These are phyloP conservation scores for Plebejus argus DNA, from an alignment of 2,888 invertebrate genomes.

Conservation along the genomic window DNA sequence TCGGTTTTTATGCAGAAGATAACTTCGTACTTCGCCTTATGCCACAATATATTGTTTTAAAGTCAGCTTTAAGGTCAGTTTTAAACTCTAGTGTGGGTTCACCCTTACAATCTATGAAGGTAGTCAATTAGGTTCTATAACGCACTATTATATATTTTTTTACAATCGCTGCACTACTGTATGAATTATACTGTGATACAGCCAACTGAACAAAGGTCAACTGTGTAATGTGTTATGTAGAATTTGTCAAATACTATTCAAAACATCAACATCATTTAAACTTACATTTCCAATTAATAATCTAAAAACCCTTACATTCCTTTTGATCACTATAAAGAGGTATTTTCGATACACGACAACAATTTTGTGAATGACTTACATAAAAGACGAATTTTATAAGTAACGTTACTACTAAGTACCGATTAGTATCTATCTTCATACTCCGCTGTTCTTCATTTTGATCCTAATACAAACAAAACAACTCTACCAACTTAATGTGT, in stretches of 20 bases:
- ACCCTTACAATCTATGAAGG: no score
- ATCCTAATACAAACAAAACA: background rate
- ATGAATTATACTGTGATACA: background rate
- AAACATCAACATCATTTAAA: slow-evolving; percentile 73
- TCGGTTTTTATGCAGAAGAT: background rate
- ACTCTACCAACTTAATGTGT: no score
- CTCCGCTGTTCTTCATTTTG: background rate
- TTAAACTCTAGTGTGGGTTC: no score
- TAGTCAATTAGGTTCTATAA: no score
- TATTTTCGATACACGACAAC: slow-evolving; percentile 69
- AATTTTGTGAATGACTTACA: slow-evolving; percentile 58
- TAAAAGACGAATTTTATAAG: slow-evolving; percentile 52
- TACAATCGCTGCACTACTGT: background rate
- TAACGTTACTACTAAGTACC: slow-evolving; percentile 56
- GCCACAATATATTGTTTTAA: no score
- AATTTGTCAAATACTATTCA: slow-evolving; percentile 69
- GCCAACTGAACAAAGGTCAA: background rate
- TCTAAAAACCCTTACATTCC: slow-evolving; percentile 75
- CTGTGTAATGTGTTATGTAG: slow-evolving; percentile 53
- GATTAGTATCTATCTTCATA: slow-evolving; percentile 31
- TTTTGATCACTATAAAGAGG: slow-evolving; percentile 77
- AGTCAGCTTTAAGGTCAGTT: no score
- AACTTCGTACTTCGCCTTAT: no score
- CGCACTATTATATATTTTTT: no score
- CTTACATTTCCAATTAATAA: slow-evolving; percentile 62